Evolutionary conservation across 2,888 invertebrate species (phyloP), one percentile per base, ranked within the genome.

Genomic region (Eupithecia subumbrata): DNA sequence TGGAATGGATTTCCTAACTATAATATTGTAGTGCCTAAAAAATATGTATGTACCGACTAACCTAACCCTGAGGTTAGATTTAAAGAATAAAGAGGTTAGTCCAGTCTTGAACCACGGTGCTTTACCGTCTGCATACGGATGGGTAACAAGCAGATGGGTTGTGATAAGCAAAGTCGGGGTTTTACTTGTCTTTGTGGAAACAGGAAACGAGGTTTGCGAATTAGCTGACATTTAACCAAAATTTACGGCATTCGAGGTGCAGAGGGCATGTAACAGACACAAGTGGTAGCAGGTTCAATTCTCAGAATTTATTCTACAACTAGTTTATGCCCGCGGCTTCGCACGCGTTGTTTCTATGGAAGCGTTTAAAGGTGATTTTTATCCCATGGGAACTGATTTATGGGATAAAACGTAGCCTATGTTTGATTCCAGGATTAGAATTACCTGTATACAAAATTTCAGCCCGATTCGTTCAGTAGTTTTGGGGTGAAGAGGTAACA

Each of bases 101-200:
- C 4, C 3, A 12, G 56, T 56, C 12, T 25, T 25, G 34, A 34
- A 64, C 64, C 34, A 64, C 9, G 30, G 25, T 25, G 18, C 30
- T 45, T 3, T 14, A 22, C 69, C 25, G 18, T 45, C 14, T 69
- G 52, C n/a, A n/a, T 12, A 64, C 9, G 64, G 64, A 7, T 25
- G 9, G 34, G 64, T 30, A 8, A 1, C 40, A 22, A 64, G 30
- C n/a, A 67, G 74, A 74, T 74, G 74, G 74, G 60, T 67, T 74
- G 74, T 60, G 74, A 74, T 74, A 74, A 74, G 74, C 66, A 64
- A 64, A 64, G 64, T 18, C 64, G 64, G 64, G 63, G 18, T 64
- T 64, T 64, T 64, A 64, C 64, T 64, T 64, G 34, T 64, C 30
- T 64, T 64, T 34, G 64, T 64, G 34, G 34, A 64, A 64, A 64